Base-by-base conservation (phyloP, 2,888 invertebrate species). In the Gandaritis pyraliata region DNA sequence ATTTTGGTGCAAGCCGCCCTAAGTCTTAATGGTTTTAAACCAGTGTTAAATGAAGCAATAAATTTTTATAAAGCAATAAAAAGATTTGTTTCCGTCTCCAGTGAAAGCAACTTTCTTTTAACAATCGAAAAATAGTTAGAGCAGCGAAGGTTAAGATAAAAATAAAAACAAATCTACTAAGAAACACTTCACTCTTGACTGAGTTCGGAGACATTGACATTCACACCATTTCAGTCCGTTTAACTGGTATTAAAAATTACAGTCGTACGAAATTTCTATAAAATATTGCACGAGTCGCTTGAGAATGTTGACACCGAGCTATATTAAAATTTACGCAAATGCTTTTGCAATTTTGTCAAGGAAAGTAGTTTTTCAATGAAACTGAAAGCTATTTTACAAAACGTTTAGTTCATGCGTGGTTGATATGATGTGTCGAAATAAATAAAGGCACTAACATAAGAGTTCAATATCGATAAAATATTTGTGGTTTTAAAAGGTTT, bases 291-390 rank as follows among this genome's bases (percentile, higher is more conserved):
- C 64, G 66, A 69, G 11, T 53, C 39, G 38, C 46, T 54, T 30
- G 57, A 58, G 55, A 48, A 68, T 87, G 78, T 87, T 83, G 88
- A 81, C 82, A 87, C 68, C 69, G 73, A 46, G 65, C 69, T 58
- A 75, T 80, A 85, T 81, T 82, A 78, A 80, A 77, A 76, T 83
- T 88, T 86, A 83, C 86, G 86, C 78, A 87, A 88, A 87, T 79
- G 58, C 67, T 73, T 82, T 85, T 80, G 85, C 72, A 88, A 86
- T 57, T 45, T 47, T 54, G 50, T 55, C 61, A 61, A 46, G 70
- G 53, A 58, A 66, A 70, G 67, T 70, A 71, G 63, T n/a, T 59
- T 61, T 63, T 47, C 51, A 60, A 64, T 58, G 50, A 10, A 47
- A 47, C 23, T 23, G 29, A 23, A 47, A 47, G 29, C n/a, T 23